Percentiles rank a stretch among this genome's conserved stretches.
phyloP scores from a whole-genome alignment of 2,888 invertebrate genomes.

The Drepanosiphum platanoidis region DNA sequence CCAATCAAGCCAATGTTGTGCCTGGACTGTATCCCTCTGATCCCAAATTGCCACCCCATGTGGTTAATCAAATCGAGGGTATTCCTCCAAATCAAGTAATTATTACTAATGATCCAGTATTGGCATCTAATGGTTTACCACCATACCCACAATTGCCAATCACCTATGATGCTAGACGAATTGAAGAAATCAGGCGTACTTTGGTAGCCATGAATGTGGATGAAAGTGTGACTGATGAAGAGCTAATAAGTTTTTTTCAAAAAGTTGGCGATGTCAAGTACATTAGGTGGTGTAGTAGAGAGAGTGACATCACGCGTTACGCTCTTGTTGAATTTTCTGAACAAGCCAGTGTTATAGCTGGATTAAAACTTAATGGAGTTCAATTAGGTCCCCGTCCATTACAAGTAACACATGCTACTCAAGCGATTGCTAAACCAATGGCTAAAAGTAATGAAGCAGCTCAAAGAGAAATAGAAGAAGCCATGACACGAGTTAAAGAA shows the following conservation, averaged over 20 bases:
- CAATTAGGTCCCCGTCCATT: conserved; percentile 79
- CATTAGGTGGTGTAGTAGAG: conserved; percentile 87
- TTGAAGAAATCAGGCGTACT: conserved; percentile 96
- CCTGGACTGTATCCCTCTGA: conserved; percentile 86
- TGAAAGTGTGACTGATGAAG: conserved; percentile 76
- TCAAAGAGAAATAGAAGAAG: conserved; percentile 94
- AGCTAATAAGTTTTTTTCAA: conserved; percentile 88
- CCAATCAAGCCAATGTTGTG: conserved; percentile 87
- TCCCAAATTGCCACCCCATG: conserved; percentile 88
- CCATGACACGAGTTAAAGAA: conserved; percentile 95
- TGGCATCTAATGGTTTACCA: conserved; percentile 83
- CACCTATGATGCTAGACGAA: conserved; percentile 85
- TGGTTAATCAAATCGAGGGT: conserved; percentile 87
- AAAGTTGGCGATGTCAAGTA: conserved; percentile 95
- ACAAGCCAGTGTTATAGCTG: conserved; percentile 86
- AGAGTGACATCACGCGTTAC: conserved; percentile 79
- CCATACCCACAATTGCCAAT: conserved; percentile 91
- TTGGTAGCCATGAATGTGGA: conserved; percentile 86
- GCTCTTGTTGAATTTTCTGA: conserved; percentile 94
- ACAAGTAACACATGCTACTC: conserved; percentile 87
- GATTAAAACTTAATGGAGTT: conserved; percentile 84
- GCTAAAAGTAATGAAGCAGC: conserved; percentile 96
- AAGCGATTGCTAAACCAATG: conserved; percentile 90
- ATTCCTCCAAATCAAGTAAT: conserved; percentile 85
- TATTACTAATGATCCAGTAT: conserved; percentile 87